Base-by-base conservation (phyloP, 2,888 invertebrate genomes). In the Mayetiola destructor region DNA sequence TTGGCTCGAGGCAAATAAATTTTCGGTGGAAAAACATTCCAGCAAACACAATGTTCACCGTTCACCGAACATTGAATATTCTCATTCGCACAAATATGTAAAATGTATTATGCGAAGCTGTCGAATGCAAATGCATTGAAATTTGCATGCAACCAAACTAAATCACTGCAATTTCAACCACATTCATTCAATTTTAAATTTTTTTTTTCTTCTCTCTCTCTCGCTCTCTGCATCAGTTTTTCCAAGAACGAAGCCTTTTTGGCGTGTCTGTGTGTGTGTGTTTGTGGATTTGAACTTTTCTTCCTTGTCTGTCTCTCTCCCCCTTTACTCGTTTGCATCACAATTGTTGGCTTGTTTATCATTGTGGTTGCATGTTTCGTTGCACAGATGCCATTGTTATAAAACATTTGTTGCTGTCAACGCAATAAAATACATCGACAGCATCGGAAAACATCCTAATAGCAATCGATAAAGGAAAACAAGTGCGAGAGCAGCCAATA, bases 371-470 rank as follows among this genome's bases (percentile, higher is more conserved):
- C 48, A 27, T 48, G 48, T 27, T 48, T 48, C 48, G 27, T 27
- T 48, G 48, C 27, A n/a, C 48, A 48, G 48, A 48, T 48, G 48
- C 48, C 48, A 48, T 48, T 48, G 48, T 48, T 48, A 21, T 23
- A 40, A n/a, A n/a, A 40, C 23, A 40, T 40, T 40, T 40, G 20
- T 21, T 48, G 48, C 27, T 48, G 48, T 48, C 48, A 48, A 48
- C 27, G 48, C 48, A 48, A 27, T 27, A 6, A 48, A 27, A 48
- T 48, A 27, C 48, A 48, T 48, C 27, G 48, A 48, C 48, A 48
- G 27, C 48, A 27, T 27, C 42, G 42, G 23, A 8, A 27, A 14
- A 48, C 27, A 48, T 12, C 23, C n/a, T n/a, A n/a, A n/a, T n/a
- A 4, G 6, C 27, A 48, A 48, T n/a, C 27, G n/a, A 6, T 14